Percentiles rank a stretch among this genome's conserved stretches.
phyloP scores from a whole-genome alignment of 2,113 vertebrate species.

The Ginglymostoma cirratum region DNA sequence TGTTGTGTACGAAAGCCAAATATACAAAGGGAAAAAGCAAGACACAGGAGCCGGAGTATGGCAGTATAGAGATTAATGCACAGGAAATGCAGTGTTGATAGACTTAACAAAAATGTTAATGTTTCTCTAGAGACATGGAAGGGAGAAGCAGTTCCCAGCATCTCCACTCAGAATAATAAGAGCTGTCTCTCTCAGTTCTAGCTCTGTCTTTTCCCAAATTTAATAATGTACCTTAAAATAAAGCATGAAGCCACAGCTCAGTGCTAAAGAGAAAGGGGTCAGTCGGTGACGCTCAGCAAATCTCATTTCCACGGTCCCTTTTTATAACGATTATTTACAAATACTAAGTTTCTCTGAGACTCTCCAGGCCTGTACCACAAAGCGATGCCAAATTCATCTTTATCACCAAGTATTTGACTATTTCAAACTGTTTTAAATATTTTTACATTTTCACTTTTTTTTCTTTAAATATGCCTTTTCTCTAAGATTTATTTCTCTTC shows the following conservation, averaged over 20 bases:
- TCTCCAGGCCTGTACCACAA: background rate
- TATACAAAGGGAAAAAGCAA: background rate
- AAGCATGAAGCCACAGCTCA: background rate
- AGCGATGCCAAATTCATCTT: background rate
- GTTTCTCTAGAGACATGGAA: background rate
- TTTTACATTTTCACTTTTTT: background rate
- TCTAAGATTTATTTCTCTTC: background rate
- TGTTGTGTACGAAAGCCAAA: background rate
- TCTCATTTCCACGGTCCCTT: background rate
- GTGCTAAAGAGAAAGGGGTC: background rate
- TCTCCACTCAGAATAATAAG: background rate
- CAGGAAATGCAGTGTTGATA: background rate
- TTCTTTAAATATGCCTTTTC: background rate
- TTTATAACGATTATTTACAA: constrained; percentile 26
- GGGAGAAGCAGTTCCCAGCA: background rate
- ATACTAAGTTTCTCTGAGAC: background rate
- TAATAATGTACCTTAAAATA: constrained; percentile 30
- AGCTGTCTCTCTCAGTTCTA: background rate
- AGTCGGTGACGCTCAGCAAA: background rate
- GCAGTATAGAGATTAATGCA: background rate
- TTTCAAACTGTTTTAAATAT: background rate
- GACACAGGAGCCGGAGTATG: background rate
- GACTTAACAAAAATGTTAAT: constrained; percentile 8
- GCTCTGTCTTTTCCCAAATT: background rate
- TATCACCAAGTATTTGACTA: background rate